A percentile compares a stretch with the other conserved stretches of the same genome.
Conservation (phyloP, 2,113 vertebrate species). For the Alethe castanea region DNA sequence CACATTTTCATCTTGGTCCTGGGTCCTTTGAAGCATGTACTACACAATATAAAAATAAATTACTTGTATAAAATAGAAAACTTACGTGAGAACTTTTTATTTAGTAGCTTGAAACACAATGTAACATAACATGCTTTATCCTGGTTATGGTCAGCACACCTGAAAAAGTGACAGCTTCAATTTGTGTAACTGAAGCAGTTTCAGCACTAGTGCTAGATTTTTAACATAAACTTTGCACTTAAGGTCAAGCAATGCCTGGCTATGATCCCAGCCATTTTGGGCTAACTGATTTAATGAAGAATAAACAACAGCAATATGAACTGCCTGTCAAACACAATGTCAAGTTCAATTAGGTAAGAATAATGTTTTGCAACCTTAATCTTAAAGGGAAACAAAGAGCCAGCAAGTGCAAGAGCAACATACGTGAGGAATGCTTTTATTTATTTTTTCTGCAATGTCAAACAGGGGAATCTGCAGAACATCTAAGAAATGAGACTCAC, state of each 20-base stretch:
- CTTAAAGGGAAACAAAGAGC: background rate
- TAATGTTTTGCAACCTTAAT: background rate
- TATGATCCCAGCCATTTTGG: background rate
- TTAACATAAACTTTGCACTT: background rate
- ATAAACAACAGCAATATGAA: background rate
- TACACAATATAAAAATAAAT: slow-evolving; percentile 47
- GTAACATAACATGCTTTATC: background rate
- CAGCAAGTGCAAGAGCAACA: background rate
- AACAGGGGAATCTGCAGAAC: background rate
- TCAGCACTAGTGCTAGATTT: background rate
- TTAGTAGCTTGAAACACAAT: background rate
- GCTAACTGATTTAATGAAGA: background rate
- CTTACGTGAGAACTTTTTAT: background rate
- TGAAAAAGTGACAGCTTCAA: background rate
- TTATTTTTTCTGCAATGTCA: background rate
- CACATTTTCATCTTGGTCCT: slow-evolving; percentile 97
- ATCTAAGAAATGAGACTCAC: slow-evolving; percentile 63
- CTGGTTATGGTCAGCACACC: background rate
- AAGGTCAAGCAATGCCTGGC: background rate
- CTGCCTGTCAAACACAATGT: background rate
- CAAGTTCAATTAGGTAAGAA: background rate
- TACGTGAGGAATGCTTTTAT: background rate
- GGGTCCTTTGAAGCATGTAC: slow-evolving; percentile 97
- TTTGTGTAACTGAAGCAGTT: background rate
- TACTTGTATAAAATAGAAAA: background rate